Evolutionary conservation across 2,888 invertebrate genomes (phyloP).

Genomic region (Hetaerina titia): DNA sequence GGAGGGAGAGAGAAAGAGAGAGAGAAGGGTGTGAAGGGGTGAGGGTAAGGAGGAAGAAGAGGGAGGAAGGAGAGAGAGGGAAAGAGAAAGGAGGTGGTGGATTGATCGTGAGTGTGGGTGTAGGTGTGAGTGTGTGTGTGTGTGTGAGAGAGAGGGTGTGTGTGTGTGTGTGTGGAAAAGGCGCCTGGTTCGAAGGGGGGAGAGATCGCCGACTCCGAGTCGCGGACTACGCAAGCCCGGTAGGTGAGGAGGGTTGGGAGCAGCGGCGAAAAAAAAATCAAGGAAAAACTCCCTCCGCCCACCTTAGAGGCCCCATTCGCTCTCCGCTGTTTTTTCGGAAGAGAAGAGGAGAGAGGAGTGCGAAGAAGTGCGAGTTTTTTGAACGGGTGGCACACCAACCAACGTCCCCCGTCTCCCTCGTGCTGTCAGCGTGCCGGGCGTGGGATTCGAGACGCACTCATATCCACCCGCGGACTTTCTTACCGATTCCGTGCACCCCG

Average conservation of each 20-base stretch:
- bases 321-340: conserved; percentile 67
- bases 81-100: conserved; percentile 74
- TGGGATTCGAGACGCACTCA: background rate
- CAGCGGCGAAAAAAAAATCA: conserved; percentile 52
- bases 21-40: background rate
- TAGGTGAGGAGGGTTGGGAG: conserved; percentile 65
- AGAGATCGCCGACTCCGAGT: background rate
- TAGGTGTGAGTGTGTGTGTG: conserved; percentile 16
- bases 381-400: background rate
- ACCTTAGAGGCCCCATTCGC: conserved; percentile 63
- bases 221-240: conserved; percentile 66
- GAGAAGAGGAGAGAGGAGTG: conserved; percentile 26
- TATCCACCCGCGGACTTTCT: background rate
- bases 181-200: conserved; percentile 36
- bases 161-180: conserved; percentile 60
- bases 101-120: conserved; percentile 71
- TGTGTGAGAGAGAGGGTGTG: background rate
- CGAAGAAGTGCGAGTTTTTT: conserved; percentile 47
- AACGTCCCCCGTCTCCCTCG: background rate
- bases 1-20: background rate
- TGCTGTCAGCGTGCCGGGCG: background rate
- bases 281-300: conserved; percentile 64
- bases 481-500: background rate
- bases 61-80: background rate
- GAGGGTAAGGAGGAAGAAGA: background rate